Percentiles rank a stretch among this genome's conserved stretches.
These are phyloP conservation scores for Novumbra hubbsi DNA, from an alignment of 2,797 vertebrate genomes.

Conservation along the genomic window DNA sequence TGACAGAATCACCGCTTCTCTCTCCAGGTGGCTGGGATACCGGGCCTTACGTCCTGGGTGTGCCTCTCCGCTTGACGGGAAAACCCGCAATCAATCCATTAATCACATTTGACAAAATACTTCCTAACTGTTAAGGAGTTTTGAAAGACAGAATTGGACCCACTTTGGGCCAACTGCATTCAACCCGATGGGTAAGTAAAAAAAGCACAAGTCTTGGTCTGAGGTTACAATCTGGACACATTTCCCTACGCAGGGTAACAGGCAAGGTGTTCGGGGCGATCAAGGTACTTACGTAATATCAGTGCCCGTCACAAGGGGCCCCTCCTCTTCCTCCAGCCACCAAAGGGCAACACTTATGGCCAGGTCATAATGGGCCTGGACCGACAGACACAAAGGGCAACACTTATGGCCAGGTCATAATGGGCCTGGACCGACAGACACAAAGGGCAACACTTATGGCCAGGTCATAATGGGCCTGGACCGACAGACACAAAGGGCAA, in stretches of 20 bases:
- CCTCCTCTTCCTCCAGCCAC: constrained; percentile 73
- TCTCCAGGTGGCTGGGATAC: constrained; percentile 72
- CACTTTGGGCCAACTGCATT: too few species aligned
- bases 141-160: too few species aligned
- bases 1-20: constrained; percentile 88
- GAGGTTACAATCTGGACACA: not conserved
- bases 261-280: not conserved
- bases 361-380: constrained; percentile 84
- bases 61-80: constrained; percentile 50
- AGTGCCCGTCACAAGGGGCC: constrained; percentile 41
- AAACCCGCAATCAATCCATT: constrained; percentile 4
- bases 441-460: constrained; percentile 77
- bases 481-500: constrained; percentile 11
- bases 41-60: constrained; percentile 20
- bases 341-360: constrained; percentile 77
- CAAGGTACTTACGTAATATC: constrained; percentile 61
- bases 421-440: too few species aligned
- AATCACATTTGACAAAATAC: not conserved
- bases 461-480: constrained; percentile 84
- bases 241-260: not conserved
- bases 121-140: not conserved
- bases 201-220: not conserved
- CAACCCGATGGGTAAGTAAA: not conserved
- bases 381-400: too few species aligned
- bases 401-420: too few species aligned